phyloP scores from a whole-genome alignment of 2,797 vertebrate genomes.

The Acrossocheilus fasciatus region DNA sequence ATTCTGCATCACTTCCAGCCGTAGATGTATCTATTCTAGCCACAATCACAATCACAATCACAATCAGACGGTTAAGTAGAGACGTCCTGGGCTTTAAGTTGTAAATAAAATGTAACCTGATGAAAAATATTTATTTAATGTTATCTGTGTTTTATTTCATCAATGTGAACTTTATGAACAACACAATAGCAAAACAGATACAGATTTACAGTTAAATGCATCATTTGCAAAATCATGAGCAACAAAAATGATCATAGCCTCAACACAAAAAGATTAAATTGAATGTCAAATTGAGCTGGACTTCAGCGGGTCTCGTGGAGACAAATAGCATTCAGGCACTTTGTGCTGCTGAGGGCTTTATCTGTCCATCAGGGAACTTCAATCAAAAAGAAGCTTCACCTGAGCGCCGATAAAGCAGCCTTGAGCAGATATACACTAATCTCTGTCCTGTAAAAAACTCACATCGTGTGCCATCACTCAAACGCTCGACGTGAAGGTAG shows the following conservation, averaged over 20 bases:
- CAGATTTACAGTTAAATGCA: neutral
- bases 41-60: neutral
- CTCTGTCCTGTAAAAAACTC: slow-evolving; percentile 2
- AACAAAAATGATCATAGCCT: neutral
- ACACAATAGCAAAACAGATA: neutral
- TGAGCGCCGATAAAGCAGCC: slow-evolving; percentile 35
- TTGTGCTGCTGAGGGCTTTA: slow-evolving; percentile 34
- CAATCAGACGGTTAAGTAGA: neutral
- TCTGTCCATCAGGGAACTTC: slow-evolving; percentile 42
- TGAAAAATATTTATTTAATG: neutral
- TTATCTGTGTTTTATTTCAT: neutral
- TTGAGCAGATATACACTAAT: slow-evolving; percentile 33
- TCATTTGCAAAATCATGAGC: neutral
- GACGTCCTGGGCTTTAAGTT: neutral
- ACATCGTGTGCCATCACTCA: slow-evolving; percentile 44
- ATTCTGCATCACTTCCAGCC: neutral
- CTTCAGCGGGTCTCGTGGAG: slow-evolving; percentile 1
- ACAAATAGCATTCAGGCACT: slow-evolving; percentile 37
- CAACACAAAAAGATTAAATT: neutral
- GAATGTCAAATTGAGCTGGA: slow-evolving; percentile 10
- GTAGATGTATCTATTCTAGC: neutral
- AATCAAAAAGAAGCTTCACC: slow-evolving; percentile 35
- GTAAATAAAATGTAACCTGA: neutral
- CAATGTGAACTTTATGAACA: neutral
- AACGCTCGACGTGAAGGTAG: slow-evolving; percentile 23